These are phyloP conservation scores for Perca flavescens DNA, from an alignment of 2,113 vertebrate genomes.

Conservation along the genomic window DNA sequence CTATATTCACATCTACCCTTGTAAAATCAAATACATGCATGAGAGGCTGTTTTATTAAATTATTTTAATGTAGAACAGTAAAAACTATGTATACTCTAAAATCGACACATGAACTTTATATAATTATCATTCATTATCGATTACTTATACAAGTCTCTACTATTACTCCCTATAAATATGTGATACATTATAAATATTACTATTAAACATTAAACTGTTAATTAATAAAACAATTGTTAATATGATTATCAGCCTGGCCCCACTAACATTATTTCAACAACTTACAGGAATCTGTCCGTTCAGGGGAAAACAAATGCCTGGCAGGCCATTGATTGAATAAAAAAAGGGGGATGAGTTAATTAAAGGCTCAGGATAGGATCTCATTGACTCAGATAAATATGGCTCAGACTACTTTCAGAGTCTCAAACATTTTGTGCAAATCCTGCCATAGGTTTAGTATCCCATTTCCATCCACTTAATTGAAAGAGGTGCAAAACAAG, in stretches of 20 bases:
- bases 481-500: slow-evolving; percentile 13
- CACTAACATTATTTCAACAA: not conserved
- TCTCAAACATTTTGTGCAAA: slow-evolving; percentile 12
- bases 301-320: slow-evolving; percentile 23
- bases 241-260: not conserved
- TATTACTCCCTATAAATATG: slow-evolving; percentile 3
- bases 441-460: slow-evolving; percentile 5
- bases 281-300: slow-evolving; percentile 7
- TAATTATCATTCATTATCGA: not conserved
- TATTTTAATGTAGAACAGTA: not conserved
- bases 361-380: slow-evolving; percentile 37
- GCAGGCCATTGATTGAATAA: slow-evolving; percentile 27
- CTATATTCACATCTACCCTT: not conserved
- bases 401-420: slow-evolving; percentile 5
- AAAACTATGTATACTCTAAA: not conserved
- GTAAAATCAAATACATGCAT: not conserved
- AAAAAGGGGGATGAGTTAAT: slow-evolving; percentile 43
- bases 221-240: not conserved
- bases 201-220: not conserved
- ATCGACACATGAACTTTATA: not conserved
- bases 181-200: not conserved
- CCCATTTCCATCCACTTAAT: not conserved
- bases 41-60: not conserved
- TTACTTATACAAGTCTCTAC: not conserved
- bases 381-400: slow-evolving; percentile 35